A percentile compares a stretch with the other conserved stretches of the same genome.
These are phyloP conservation scores for Torymus aiolomorphi DNA, from an alignment of 2,888 invertebrate genomes.

Conservation along the genomic window DNA sequence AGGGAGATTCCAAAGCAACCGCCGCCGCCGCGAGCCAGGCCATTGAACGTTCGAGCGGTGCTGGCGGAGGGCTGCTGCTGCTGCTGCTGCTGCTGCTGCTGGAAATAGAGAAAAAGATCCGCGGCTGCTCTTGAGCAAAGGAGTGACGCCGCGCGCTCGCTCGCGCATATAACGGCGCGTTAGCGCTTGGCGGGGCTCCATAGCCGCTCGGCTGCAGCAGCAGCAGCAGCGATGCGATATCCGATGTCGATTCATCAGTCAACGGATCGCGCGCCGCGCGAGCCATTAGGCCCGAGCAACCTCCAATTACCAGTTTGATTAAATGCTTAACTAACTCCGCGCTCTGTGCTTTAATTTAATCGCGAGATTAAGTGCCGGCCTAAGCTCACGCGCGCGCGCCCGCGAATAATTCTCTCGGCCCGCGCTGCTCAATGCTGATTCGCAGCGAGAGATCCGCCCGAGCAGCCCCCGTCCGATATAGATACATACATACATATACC, in stretches of 20 bases:
- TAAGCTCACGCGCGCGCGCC: constrained; percentile 17
- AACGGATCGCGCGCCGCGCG: constrained; percentile 62
- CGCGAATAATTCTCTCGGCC: not conserved
- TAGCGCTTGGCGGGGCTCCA: constrained; percentile 9
- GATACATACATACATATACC: too few relatives aligned
- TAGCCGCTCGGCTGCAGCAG: not conserved
- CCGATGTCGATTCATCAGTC: constrained; percentile 68
- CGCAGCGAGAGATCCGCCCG: not conserved
- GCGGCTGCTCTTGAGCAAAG: not conserved
- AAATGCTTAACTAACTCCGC: constrained; percentile 75
- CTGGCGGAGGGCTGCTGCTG: not conserved
- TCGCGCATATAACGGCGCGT: constrained; percentile 33
- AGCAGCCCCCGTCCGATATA: not conserved
- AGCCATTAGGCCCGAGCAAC: constrained; percentile 72
- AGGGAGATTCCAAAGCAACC: not conserved
- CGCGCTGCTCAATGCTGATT: not conserved
- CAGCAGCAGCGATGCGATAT: constrained; percentile 48
- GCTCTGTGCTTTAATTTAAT: constrained; percentile 75
- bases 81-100: too few relatives aligned
- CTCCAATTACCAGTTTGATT: constrained; percentile 75
- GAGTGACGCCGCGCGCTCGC: not conserved
- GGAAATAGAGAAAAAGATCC: constrained; percentile 3
- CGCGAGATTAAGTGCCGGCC: constrained; percentile 72
- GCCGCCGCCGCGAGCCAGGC: not conserved
- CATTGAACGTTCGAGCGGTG: constrained; percentile 24